phyloP scores from a whole-genome alignment of 35 echinoderm and acorn worm genomes.

The Heliocidaris tuberculata region DNA sequence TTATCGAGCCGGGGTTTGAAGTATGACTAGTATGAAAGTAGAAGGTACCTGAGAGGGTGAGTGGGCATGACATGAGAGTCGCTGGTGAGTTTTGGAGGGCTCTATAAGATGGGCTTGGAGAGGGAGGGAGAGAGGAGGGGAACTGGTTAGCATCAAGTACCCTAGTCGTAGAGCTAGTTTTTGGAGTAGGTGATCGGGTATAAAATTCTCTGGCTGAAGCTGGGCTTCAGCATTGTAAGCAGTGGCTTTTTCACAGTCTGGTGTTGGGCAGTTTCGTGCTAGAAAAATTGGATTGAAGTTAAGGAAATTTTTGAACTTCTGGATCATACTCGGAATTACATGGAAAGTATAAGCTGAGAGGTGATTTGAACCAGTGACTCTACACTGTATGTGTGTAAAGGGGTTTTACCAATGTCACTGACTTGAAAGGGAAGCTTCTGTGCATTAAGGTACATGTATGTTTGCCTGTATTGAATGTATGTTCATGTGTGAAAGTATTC shows the following conservation, averaged over 20 bases:
- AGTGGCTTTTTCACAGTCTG: background rate
- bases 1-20: conserved; percentile 45
- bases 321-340: background rate
- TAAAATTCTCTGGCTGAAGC: background rate
- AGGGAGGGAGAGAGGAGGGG: conserved; percentile 2
- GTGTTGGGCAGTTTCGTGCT: background rate
- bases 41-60: conserved; percentile 39
- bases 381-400: too few species aligned
- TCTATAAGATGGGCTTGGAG: conserved; percentile 45
- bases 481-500: background rate
- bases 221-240: conserved; percentile 1
- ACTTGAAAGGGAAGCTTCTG: background rate
- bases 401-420: too few species aligned
- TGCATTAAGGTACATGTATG: background rate
- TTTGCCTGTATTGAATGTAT: background rate
- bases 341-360: background rate
- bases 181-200: background rate
- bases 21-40: conserved; percentile 50
- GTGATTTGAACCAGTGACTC: background rate
- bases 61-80: conserved; percentile 41
- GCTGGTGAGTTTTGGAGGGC: conserved; percentile 42
- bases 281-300: background rate
- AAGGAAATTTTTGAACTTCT: background rate
- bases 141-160: background rate
- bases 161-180: conserved; percentile 1